phyloP scores from a whole-genome alignment of 1,140 invertebrate species.

The Drosophila micromelanica region DNA sequence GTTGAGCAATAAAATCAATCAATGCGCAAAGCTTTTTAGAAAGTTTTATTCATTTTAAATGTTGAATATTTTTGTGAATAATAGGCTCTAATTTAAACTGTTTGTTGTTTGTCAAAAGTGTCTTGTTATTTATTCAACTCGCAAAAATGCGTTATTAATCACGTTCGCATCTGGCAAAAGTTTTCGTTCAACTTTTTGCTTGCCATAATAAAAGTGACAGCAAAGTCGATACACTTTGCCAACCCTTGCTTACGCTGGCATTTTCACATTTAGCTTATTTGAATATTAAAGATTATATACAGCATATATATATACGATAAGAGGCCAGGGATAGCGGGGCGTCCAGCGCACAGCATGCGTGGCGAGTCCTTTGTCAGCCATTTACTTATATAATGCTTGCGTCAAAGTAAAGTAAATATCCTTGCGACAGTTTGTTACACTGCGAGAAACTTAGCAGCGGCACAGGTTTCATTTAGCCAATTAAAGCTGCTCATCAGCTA shows the following conservation, averaged over 20 bases:
- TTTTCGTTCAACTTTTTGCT: conserved; percentile 6
- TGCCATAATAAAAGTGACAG: neutral
- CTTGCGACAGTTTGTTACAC: conserved; percentile 35
- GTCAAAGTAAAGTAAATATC: conserved; percentile 26
- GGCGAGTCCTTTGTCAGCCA: conserved; percentile 3
- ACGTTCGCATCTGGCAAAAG: conserved; percentile 1
- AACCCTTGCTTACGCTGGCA: conserved; percentile 13
- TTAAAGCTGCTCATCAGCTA: conserved; percentile 41
- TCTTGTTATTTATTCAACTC: neutral
- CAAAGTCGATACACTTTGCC: conserved; percentile 3
- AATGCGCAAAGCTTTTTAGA: neutral
- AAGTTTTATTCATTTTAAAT: neutral
- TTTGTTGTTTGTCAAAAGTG: conserved; percentile 1
- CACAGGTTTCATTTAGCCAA: conserved; percentile 6
- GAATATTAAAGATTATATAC: conserved; percentile 73
- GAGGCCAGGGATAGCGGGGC: neutral
- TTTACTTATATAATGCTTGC: conserved; percentile 4
- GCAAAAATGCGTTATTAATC: conserved; percentile 11
- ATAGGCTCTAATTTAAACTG: neutral
- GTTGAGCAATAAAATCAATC: neutral
- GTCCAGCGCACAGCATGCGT: conserved; percentile 24
- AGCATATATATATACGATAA: neutral
- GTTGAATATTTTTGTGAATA: neutral
- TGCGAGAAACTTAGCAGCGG: conserved; percentile 45
- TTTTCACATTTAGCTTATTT: conserved; percentile 51